Conservation (phyloP, 2,888 invertebrate genomes). For the Diplolepis rosae region DNA sequence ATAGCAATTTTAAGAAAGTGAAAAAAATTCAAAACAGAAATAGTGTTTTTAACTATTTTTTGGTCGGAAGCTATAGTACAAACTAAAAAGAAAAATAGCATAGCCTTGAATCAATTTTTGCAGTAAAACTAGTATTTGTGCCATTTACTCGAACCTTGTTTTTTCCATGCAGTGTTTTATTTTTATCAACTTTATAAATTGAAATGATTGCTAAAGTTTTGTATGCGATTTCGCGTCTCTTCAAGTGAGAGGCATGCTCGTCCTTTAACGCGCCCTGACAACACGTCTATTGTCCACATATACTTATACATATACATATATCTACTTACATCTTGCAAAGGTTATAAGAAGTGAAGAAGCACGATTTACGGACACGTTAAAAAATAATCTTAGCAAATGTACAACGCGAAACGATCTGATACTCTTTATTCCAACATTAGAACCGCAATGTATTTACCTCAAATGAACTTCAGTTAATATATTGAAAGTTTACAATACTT, state of each 20-base stretch:
- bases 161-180: neutral
- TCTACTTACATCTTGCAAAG: constrained; percentile 17
- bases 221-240: neutral
- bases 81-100: too few species aligned
- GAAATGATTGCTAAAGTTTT: neutral
- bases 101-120: too few species aligned
- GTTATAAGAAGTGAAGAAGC: constrained; percentile 19
- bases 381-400: constrained; percentile 1
- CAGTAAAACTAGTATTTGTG: too few species aligned
- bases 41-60: too few species aligned
- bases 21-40: too few species aligned
- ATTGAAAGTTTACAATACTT: too few species aligned
- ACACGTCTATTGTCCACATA: constrained; percentile 6
- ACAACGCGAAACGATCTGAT: neutral
- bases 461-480: too few species aligned
- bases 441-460: neutral
- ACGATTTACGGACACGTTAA: constrained; percentile 14
- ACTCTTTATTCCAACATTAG: neutral
- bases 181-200: neutral
- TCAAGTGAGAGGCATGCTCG: constrained; percentile 19
- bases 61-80: too few species aligned
- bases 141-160: too few species aligned
- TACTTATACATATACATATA: neutral
- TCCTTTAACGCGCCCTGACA: constrained; percentile 15
- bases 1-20: too few species aligned